phyloP scores from a whole-genome alignment of 2,888 invertebrate species.

The Loripinus fragilis region DNA sequence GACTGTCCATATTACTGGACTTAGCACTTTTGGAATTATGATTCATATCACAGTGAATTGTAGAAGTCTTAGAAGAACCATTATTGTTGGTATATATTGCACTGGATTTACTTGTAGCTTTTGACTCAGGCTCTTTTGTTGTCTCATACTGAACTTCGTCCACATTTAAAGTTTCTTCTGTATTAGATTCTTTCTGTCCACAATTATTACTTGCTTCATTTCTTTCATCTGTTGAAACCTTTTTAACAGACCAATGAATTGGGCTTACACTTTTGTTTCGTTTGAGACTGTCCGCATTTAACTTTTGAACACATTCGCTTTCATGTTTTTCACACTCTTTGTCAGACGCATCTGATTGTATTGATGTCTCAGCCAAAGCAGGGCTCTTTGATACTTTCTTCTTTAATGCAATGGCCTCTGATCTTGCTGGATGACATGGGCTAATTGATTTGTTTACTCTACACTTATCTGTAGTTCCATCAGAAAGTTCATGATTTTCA shows the following conservation, averaged over 20 bases:
- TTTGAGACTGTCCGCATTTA: background rate
- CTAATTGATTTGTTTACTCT: too few relatives aligned
- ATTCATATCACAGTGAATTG: constrained; percentile 33
- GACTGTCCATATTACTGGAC: background rate
- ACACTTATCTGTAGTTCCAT: too few relatives aligned
- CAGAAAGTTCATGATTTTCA: too few relatives aligned
- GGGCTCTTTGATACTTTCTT: too few relatives aligned
- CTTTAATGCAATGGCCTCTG: too few relatives aligned
- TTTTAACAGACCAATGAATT: background rate
- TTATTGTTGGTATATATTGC: background rate
- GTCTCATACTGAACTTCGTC: background rate
- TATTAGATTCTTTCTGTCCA: background rate
- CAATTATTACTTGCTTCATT: constrained; percentile 14
- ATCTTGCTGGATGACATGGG: too few relatives aligned
- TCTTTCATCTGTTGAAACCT: constrained; percentile 20
- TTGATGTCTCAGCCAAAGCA: too few relatives aligned
- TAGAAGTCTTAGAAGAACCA: background rate
- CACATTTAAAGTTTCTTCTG: background rate
- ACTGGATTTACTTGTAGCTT: background rate
- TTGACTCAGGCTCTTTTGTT: background rate
- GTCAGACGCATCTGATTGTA: too few relatives aligned
- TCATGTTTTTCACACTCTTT: background rate
- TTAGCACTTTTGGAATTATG: constrained; percentile 33
- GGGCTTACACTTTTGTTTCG: background rate
- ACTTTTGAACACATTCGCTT: background rate